phyloP scores from a whole-genome alignment of 2,888 invertebrate species.

The Conomelus anceps region DNA sequence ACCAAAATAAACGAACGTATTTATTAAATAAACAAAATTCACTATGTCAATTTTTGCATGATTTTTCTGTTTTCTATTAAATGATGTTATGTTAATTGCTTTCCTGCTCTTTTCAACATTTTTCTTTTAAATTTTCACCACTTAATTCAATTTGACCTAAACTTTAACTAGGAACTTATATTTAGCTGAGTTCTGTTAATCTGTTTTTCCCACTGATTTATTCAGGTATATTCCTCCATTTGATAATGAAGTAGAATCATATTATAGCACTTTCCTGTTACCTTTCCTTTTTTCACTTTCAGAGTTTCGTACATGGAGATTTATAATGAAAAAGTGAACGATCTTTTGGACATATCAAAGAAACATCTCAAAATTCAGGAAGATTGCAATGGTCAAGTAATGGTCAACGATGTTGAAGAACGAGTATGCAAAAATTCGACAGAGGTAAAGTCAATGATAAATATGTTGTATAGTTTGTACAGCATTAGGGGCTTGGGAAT shows the following conservation, averaged over 20 bases:
- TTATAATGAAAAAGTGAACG: constrained; percentile 77
- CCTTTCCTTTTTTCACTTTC: constrained; percentile 26
- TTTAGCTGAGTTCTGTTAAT: too few relatives aligned
- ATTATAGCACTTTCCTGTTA: constrained; percentile 14
- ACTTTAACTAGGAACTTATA: too few relatives aligned
- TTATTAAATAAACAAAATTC: too few relatives aligned
- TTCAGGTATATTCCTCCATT: too few relatives aligned
- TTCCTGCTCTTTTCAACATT: too few relatives aligned
- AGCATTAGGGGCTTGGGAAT: too few relatives aligned
- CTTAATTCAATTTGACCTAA: not conserved
- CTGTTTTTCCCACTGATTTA: too few relatives aligned
- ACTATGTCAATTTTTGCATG: too few relatives aligned
- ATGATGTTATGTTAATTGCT: too few relatives aligned
- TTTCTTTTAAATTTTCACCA: not conserved
- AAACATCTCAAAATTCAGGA: constrained; percentile 60
- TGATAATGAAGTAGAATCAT: not conserved
- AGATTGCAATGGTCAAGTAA: constrained; percentile 52
- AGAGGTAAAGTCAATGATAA: constrained; percentile 45
- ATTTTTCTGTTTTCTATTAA: too few relatives aligned
- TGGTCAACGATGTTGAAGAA: constrained; percentile 59
- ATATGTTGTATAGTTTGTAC: too few relatives aligned
- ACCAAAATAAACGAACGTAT: too few relatives aligned
- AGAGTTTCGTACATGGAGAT: constrained; percentile 83
- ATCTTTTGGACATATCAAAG: constrained; percentile 59
- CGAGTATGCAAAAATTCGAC: constrained; percentile 55